Evolutionary conservation across 2,113 vertebrate genomes (phyloP), one percentile per base, ranked within the genome.

Genomic region (Gymnarchus niloticus): DNA sequence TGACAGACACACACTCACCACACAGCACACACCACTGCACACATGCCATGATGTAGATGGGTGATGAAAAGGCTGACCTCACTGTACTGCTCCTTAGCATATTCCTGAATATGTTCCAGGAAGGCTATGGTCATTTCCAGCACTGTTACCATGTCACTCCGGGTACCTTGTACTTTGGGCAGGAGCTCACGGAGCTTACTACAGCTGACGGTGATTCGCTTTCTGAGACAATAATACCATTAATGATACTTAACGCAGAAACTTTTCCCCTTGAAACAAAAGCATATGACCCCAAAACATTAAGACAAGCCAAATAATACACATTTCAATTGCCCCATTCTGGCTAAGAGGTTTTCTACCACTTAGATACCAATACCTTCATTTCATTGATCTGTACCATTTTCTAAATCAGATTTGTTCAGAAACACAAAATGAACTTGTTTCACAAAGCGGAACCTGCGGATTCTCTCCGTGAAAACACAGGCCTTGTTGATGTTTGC

Each of bases 41-140:
- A 7, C 52, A 54, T n/a, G n/a, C n/a, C n/a, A n/a, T n/a, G n/a
- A 54, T 54, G 52, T 54, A 14, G 52, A 14, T 54, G 52, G 14
- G 52, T 54, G 57, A 8, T 61, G 6, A 81, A 4, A 33, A 25
- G 14, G 37, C 84, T 28, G 12, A 85, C 84, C 84, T 85, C 84
- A 37, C 37, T 85, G 52, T 48, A 49, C 37, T 77, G 51, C 46
- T 23, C 69, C 10, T 57, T 28, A 1, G 52, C 51, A 56, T 44
- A 56, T 1, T 56, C 0, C 8, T 88, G 83, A 0, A 86, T 59
- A 0, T 91, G 87, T 86, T 69, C 88, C 5, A 94, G 90, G 25
- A 91, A 94, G 69, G 87, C 85, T 57, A 92, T 89, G 0, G 92
- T 78, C 92, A 90, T 92, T 89, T 93, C 93, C 73, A 93, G 85